Base-by-base conservation (phyloP, 2,113 vertebrate species). In the Odocoileus virginianus region DNA sequence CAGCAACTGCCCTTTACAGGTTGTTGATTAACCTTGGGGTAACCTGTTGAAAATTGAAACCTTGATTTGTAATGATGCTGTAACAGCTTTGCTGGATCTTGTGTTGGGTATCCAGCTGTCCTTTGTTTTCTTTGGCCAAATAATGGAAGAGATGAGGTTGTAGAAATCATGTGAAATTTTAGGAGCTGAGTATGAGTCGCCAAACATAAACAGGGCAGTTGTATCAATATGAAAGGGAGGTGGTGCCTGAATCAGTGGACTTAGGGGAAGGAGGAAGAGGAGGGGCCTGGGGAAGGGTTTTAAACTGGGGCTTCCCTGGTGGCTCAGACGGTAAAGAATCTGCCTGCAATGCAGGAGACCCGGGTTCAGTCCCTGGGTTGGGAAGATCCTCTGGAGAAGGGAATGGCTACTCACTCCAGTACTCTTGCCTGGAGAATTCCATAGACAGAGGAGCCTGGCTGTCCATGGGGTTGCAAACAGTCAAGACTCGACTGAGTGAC, bases 111-210 rank as follows among this genome's bases (percentile, higher is more conserved):
- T 87, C 40, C 23, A 92, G 55, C 27, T 96, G 67, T 82, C 60
- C 60, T 57, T 95, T 97, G 82, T 40, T 96, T 93, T 60, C 71
- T 97, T 96, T 95, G 89, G 40, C 71, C 27, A 84, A 94, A 96
- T 96, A 94, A 94, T 96, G 81, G 36, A 91, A 97, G 19, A 88
- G 95, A 71, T 94, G 55, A 93, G 45, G 11, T 85, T 97, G 30
- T 47, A 95, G 95, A 98, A 96, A 93, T 93, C 87, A 58, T 3
- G 6, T 91, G 94, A 97, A 78, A 91, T 87, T 93, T 95, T 91
- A 93, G 71, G 86, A 96, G 58, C 83, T 85, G 94, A 21, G 28
- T 94, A 58, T 97, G 95, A 96, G 82, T 97, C 82, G 86, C 84
- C 55, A 45, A 83, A 47, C 88, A 11, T 92, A 97, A 96, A 91